A percentile compares a stretch with the other conserved stretches of the same genome.
phyloP scores from a whole-genome alignment of 1,140 invertebrate species.

The Solenopsis invicta region DNA sequence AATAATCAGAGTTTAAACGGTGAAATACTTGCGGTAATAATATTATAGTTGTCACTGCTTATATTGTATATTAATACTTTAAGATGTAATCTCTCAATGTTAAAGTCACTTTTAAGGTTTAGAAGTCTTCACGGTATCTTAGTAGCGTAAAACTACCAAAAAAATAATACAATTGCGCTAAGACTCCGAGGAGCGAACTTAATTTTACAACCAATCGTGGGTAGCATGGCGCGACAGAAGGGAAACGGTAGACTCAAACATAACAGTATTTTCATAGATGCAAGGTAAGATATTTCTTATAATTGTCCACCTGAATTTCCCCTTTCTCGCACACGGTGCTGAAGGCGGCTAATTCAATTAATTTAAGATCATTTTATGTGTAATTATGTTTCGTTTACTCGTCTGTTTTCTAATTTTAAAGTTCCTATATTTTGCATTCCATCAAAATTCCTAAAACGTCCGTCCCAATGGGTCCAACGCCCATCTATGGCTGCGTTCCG shows the following conservation, averaged over 20 bases:
- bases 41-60: slow-evolving; percentile 51
- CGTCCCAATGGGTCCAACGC: slow-evolving; percentile 31
- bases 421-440: slow-evolving; percentile 57
- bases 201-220: slow-evolving; percentile 43
- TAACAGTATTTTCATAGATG: slow-evolving; percentile 41
- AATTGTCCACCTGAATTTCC: not conserved
- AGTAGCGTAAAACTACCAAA: slow-evolving; percentile 43
- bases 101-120: slow-evolving; percentile 26
- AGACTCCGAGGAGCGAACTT: slow-evolving; percentile 23
- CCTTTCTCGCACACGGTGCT: not conserved
- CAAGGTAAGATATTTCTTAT: slow-evolving; percentile 31
- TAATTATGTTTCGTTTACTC: slow-evolving; percentile 15
- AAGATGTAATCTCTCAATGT: slow-evolving; percentile 46
- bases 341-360: slow-evolving; percentile 43
- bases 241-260: slow-evolving; percentile 20
- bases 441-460: not conserved
- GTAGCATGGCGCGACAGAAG: not conserved
- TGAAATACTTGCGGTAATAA: slow-evolving; percentile 16
- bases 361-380: slow-evolving; percentile 15
- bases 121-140: not conserved
- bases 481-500: not conserved
- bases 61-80: slow-evolving; percentile 39
- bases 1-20: slow-evolving; percentile 44
- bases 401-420: slow-evolving; percentile 9
- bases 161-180: slow-evolving; percentile 3